phyloP scores from a whole-genome alignment of 2,888 invertebrate genomes.

The Sipha maydis region DNA sequence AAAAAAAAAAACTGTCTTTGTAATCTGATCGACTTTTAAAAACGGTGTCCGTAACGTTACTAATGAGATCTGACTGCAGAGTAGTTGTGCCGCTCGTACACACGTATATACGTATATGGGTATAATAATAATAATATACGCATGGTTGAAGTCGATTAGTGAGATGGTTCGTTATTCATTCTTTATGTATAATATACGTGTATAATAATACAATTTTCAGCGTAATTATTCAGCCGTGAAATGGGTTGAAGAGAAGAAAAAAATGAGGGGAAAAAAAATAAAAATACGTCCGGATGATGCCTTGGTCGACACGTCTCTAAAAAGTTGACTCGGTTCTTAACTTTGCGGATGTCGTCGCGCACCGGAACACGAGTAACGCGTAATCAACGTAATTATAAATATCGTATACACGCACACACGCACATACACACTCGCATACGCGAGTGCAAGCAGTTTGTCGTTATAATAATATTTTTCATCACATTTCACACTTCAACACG shows the following conservation, averaged over 20 bases:
- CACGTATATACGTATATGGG: neutral
- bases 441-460: neutral
- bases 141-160: conserved; percentile 59
- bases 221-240: conserved; percentile 49
- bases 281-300: neutral
- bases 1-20: conserved; percentile 34
- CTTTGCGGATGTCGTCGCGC: neutral
- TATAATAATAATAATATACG: conserved; percentile 45
- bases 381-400: conserved; percentile 27
- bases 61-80: conserved; percentile 46
- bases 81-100: neutral
- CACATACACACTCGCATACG: no score
- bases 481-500: neutral
- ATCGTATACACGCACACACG: neutral
- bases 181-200: neutral
- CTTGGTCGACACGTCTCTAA: conserved; percentile 20
- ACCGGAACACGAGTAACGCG: conserved; percentile 7
- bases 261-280: neutral
- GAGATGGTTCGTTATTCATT: conserved; percentile 12
- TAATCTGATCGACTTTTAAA: conserved; percentile 50
- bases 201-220: conserved; percentile 21
- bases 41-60: conserved; percentile 38
- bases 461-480: conserved; percentile 29
- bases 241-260: neutral
- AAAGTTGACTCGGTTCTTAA: conserved; percentile 43